Percentiles rank a stretch among this genome's conserved stretches.
These are phyloP conservation scores for Oryzias celebensis DNA, from an alignment of 2,113 vertebrate species.

Conservation along the genomic window DNA sequence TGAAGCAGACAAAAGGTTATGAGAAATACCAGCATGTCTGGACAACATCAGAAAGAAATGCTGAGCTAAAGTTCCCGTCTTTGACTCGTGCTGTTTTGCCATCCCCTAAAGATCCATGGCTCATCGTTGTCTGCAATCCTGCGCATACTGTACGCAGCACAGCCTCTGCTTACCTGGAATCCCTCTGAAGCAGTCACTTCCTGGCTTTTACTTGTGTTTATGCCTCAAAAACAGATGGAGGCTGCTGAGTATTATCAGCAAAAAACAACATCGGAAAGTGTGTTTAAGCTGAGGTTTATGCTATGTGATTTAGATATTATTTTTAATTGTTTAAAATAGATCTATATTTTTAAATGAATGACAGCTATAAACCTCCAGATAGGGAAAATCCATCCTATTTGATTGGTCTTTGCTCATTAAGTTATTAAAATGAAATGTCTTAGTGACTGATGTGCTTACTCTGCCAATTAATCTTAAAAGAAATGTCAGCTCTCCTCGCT, in stretches of 20 bases:
- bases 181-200: conserved; percentile 44
- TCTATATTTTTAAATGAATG: not conserved
- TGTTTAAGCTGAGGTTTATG: too few species aligned
- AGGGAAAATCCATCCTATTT: not conserved
- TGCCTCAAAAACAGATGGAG: conserved; percentile 22
- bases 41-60: not conserved
- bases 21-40: not conserved
- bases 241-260: not conserved
- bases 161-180: conserved; percentile 54
- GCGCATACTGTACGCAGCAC: conserved; percentile 63
- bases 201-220: conserved; percentile 21
- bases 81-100: not conserved
- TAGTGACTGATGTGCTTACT: not conserved
- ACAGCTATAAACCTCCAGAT: not conserved
- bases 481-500: conserved; percentile 3
- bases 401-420: not conserved
- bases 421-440: conserved; percentile 10
- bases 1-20: not conserved
- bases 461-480: not conserved
- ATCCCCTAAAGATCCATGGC: conserved; percentile 35
- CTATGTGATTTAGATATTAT: too few species aligned
- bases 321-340: too few species aligned
- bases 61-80: not conserved
- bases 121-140: conserved; percentile 50
- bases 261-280: too few species aligned